These are phyloP conservation scores for Ditylenchus dipsaci DNA, from an alignment of 1,140 invertebrate species.

Conservation along the genomic window DNA sequence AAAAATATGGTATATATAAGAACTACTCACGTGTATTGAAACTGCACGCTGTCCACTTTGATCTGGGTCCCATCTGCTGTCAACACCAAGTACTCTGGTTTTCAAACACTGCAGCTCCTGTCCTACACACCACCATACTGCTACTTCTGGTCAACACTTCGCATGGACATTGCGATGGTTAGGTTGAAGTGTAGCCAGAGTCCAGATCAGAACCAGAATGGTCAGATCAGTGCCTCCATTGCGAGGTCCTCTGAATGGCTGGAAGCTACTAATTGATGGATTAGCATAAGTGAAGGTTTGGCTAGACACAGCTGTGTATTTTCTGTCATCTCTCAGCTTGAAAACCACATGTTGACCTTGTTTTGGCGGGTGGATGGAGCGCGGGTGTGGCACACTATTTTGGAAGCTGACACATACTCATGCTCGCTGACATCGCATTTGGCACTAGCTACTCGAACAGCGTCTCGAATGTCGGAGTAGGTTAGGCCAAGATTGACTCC, in stretches of 20 bases:
- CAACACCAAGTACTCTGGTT: conserved; percentile 32
- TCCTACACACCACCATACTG: conserved; percentile 42
- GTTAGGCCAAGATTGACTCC: conserved; percentile 88
- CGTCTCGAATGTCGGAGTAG: conserved; percentile 79
- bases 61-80: conserved; percentile 52
- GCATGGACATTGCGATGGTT: conserved; percentile 71
- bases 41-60: conserved; percentile 45
- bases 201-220: conserved; percentile 86
- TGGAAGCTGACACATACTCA: conserved; percentile 45
- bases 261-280: conserved; percentile 62
- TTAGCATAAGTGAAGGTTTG: conserved; percentile 51
- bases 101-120: conserved; percentile 26
- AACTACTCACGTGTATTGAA: conserved; percentile 45
- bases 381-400: conserved; percentile 52
- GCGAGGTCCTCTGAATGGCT: conserved; percentile 78
- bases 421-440: conserved; percentile 75
- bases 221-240: conserved; percentile 88
- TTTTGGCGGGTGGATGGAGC: conserved; percentile 46
- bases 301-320: conserved; percentile 45
- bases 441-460: conserved; percentile 83
- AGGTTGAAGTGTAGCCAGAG: conserved; percentile 84
- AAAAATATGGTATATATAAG: too few relatives aligned
- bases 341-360: conserved; percentile 41
- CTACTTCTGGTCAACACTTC: conserved; percentile 64
- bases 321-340: conserved; percentile 37